Evolutionary conservation across 35 echinoderm and acorn worm species (phyloP).

Genomic region (Heliocidaris erythrogramma): DNA sequence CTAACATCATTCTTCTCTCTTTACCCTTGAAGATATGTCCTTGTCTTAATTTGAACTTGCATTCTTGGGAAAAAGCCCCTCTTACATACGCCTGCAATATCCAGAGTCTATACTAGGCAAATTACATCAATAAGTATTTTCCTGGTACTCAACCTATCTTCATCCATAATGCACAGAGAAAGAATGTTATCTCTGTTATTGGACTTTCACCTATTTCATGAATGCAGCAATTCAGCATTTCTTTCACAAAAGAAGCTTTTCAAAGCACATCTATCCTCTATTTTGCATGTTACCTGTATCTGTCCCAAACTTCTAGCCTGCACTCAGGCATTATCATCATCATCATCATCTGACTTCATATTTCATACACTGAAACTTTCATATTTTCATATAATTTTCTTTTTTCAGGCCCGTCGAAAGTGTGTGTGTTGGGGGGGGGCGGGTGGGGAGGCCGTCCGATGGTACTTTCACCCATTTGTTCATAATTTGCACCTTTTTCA

Average conservation of each 20-base stretch:
- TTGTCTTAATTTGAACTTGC: neutral
- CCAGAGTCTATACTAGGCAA: neutral
- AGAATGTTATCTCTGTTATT: neutral
- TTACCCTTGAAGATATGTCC: neutral
- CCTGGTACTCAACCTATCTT: too few relatives aligned
- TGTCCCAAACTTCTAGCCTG: neutral
- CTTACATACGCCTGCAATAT: neutral
- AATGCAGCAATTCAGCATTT: neutral
- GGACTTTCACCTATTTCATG: neutral
- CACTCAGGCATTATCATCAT: neutral
- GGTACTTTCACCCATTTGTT: too few relatives aligned
- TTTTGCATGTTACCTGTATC: neutral
- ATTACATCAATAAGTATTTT: neutral
- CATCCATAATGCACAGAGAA: too few relatives aligned
- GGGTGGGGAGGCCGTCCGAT: too few relatives aligned
- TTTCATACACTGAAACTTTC: neutral
- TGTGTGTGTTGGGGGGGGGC: too few relatives aligned
- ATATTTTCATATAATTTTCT: neutral
- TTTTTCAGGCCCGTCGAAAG: too few relatives aligned
- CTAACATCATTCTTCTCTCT: neutral
- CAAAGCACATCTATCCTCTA: neutral
- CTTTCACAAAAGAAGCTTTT: neutral
- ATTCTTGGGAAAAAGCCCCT: neutral
- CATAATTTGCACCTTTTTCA: too few relatives aligned
- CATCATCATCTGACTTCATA: neutral